Evolutionary conservation across 2,797 vertebrate genomes (phyloP), one percentile per base, ranked within the genome.

Genomic region (Nannoperca australis): DNA sequence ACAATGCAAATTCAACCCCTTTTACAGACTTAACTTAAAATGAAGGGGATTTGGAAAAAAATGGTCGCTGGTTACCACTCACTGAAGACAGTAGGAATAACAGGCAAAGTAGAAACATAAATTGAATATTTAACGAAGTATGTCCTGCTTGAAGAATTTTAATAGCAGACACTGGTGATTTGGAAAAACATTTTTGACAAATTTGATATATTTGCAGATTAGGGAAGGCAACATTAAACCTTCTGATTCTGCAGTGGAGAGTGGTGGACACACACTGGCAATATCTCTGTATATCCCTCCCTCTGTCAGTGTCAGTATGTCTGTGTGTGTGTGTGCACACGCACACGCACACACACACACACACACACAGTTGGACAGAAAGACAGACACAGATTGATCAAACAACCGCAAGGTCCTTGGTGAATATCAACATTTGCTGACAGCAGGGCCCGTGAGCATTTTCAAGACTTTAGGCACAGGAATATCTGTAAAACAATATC

Each of bases 391-490:
- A 66, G 78, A 84, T 67, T 70, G 40, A 80, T 87, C 79, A 84
- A 77, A 86, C 51, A 69, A 38, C 42, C 36, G 36, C 59, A 65
- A 61, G 64, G 62, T 81, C 84, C 68, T 60, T 53, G 53, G 67
- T 73, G 66, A 80, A 79, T 71, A 79, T 74, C 76, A 86, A 42
- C 59, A 60, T 83, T 81, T 74, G 62, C 70, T 62, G 79, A 88
- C 79, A 74, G 70, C 69, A 17, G 70, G 67, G 45, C 69, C 71
- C 34, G 2, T 40, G 77, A 78, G 81, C 64, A 45, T 83, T 81
- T 83, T 20, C 47, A 45, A 76, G 58, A 71, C 68, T 83, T 72
- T 51, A 77, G 81, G 64, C 68, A 56, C 32, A 61, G 55, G 81
- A 76, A 78, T 81, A 62, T 85, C 60, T 77, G 63, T 83, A 74